Base-by-base conservation (phyloP, 2,113 vertebrate species). In the Pseudorhombus dupliciocellatus region DNA sequence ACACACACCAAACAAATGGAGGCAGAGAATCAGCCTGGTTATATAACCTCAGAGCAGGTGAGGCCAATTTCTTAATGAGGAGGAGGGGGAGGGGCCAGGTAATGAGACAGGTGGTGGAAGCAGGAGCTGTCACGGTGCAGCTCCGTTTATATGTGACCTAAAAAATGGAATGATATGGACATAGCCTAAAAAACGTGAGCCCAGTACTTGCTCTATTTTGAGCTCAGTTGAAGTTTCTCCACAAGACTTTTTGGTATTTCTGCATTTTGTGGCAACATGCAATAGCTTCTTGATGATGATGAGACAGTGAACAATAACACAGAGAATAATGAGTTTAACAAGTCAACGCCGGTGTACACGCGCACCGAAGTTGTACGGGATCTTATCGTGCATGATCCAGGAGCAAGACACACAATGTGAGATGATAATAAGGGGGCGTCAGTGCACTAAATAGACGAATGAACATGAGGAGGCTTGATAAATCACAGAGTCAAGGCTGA, bases 401-500 rank as follows among this genome's bases (percentile, higher is more conserved):
- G n/a, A 54, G 20, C 46, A 55, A 83, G 52, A 76, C 58, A 28
- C 69, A 73, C 61, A 75, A 57, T 65, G 66, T 72, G 70, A 75
- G 64, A 73, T 66, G 53, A 75, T 80, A 72, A 81, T 73, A 77
- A 83, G 44, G 57, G 66, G 75, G 80, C 71, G 75, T 78, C 75
- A 46, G 78, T 25, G 61, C 51, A 72, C 65, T 86, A 75, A 86
- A 31, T 77, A 80, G 80, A 86, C 76, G 78, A 84, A 84, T 87
- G 83, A 84, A 79, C 69, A 57, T 0, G 62, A 64, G 65, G 58
- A 77, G 75, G 61, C 31, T 77, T 86, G 80, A 86, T 88, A 70
- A 87, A 88, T 88, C 81, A 83, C 52, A 9, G 64, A 86, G 85
- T 88, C 87, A 58, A 40, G 37, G 66, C 53, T 68, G 75, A 81